Percentiles rank a stretch among this genome's conserved stretches.
Conservation (phyloP, 1,140 invertebrate species). For the Aphelinus certus region DNA sequence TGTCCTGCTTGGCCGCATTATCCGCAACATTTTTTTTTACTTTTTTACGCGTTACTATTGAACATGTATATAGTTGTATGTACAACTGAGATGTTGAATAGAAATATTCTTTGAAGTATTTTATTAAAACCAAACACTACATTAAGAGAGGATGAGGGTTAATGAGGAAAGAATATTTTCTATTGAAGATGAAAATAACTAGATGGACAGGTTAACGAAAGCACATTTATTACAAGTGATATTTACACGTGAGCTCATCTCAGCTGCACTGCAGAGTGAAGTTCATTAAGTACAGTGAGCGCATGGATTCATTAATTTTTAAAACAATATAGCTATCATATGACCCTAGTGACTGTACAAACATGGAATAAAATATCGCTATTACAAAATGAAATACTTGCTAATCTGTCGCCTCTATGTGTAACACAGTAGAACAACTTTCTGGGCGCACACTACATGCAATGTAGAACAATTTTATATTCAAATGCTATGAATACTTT, state of each 20-base stretch:
- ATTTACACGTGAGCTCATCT: constrained; percentile 36
- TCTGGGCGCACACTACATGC: not conserved
- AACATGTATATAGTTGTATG: too few species aligned
- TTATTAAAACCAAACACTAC: too few species aligned
- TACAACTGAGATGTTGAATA: too few species aligned
- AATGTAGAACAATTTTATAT: not conserved
- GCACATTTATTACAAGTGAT: constrained; percentile 40
- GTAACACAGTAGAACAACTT: constrained; percentile 1
- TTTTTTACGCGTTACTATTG: too few species aligned
- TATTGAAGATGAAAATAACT: constrained; percentile 3
- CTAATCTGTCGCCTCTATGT: not conserved
- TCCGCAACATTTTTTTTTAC: too few species aligned
- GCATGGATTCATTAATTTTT: constrained; percentile 28
- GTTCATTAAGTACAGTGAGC: constrained; percentile 33
- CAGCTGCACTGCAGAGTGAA: constrained; percentile 33
- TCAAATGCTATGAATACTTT: not conserved
- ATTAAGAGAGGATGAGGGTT: too few species aligned
- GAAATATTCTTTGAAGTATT: too few species aligned
- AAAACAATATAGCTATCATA: constrained; percentile 29
- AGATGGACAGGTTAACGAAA: constrained; percentile 39
- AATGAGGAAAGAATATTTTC: too few species aligned
- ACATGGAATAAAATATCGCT: constrained; percentile 39
- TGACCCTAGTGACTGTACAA: constrained; percentile 40
- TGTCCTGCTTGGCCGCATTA: too few species aligned
- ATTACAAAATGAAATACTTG: constrained; percentile 26